Base-by-base conservation (phyloP, 2,797 vertebrate species). In the Mormyrops boulengeri region DNA sequence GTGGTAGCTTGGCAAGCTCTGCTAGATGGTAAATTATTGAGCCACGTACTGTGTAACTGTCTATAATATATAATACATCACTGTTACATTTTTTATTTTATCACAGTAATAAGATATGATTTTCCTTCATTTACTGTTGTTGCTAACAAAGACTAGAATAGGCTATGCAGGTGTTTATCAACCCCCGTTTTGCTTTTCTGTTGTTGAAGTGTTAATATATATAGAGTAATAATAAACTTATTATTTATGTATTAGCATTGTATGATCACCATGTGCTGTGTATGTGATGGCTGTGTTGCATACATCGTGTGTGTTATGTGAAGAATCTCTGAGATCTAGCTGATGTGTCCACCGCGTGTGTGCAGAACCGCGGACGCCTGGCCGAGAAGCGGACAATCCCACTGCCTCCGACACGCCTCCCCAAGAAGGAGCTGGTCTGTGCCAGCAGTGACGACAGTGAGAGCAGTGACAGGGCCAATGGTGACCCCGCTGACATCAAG, bases 341-440 rank as follows among this genome's bases (percentile, higher is more conserved):
- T 52, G 84, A 50, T 17, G 44, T 2, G 12, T 14, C 49, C 12
- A 3, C 22, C 22, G 84, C 22, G 49, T 62, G 89, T 91, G 89
- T 92, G 87, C 95, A 99, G 98, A 99, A 99, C 93, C 98, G 98
- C 88, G 98, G 98, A 55, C 98, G 98, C 85, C 94, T 99, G 94
- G 98, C 98, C 38, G 98, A 99, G 94, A 99, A 99, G 95, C 98
- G 98, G 90, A 98, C 97, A 0, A 97, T 97, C 88, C 97, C 97
- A 22, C 94, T 98, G 88, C 97, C 98, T 12, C 97, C 98, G 12
- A 96, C 94, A 91, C 96, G 96, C 86, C 93, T 97, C 91, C 97
- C 97, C 53, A 99, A 99, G 95, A 98, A 97, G 92, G 98, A 99
- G 95, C 95, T 97, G 94, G 94, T 95, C 91, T 96, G 97, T 1